Evolutionary conservation across 2,888 invertebrate species (phyloP).

Genomic region (Cyrtodaria siliqua): DNA sequence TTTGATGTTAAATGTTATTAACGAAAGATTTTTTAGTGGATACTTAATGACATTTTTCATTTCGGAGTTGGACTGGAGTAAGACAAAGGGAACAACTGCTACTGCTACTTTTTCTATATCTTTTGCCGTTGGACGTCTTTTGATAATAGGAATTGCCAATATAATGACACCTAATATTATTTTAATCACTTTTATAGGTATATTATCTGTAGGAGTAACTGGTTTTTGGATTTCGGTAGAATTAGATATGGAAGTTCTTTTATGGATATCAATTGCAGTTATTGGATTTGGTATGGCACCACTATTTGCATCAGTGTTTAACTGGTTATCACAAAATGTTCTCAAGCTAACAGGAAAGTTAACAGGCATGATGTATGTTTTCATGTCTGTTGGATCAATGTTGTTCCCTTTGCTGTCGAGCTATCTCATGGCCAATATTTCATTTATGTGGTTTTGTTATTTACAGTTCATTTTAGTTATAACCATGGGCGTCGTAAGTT

Average conservation of each 20-base stretch:
- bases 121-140: constrained; percentile 84
- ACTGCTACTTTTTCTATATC: constrained; percentile 85
- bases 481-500: neutral
- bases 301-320: constrained; percentile 85
- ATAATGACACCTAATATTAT: constrained; percentile 81
- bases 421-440: constrained; percentile 63
- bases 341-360: constrained; percentile 85
- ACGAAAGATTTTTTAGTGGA: constrained; percentile 85
- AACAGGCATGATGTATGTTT: constrained; percentile 84
- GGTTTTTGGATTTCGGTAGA: constrained; percentile 56
- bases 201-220: constrained; percentile 54
- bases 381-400: constrained; percentile 85
- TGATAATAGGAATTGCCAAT: constrained; percentile 84
- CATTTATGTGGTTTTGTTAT: constrained; percentile 67
- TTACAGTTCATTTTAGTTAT: constrained; percentile 33
- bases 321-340: constrained; percentile 85
- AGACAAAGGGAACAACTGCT: constrained; percentile 80
- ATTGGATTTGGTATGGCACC: constrained; percentile 85
- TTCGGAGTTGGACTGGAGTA: constrained; percentile 78
- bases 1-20: constrained; percentile 29
- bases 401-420: constrained; percentile 82
- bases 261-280: constrained; percentile 82
- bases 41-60: constrained; percentile 84
- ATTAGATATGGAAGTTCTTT: constrained; percentile 36
- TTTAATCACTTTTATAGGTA: constrained; percentile 75